Evolutionary conservation across 2,888 invertebrate genomes (phyloP), one percentile per base, ranked within the genome.

Genomic region (Hirudinaria manillensis): DNA sequence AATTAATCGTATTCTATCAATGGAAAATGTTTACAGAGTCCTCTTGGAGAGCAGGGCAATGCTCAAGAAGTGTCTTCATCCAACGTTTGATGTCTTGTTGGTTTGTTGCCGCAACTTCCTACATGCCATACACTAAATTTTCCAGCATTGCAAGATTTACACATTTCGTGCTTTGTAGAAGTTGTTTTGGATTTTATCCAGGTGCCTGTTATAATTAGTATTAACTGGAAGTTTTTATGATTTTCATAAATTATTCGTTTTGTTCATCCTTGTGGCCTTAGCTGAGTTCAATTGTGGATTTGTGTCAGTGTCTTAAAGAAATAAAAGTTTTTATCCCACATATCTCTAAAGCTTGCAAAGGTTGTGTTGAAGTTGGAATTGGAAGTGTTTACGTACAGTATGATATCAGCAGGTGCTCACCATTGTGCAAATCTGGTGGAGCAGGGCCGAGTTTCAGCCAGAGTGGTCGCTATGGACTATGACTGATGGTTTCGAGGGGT

Each of bases 191-290:
- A 29, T 27, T 16, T 29, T 29, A 27, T 61, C 24, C 61, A 61
- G 24, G 61, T 27, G 61, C 29, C 61, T 61, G 61, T 61, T 61
- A 27, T 29, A 27, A 61, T 4, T 61, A 61, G 61, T 61, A 61
- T 61, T 61, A 61, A 61, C 29, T 61, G 61, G 61, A 29, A 61
- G 61, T 27, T 61, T 61, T 61, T 61, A 27, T 27, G 29, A 61
- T 61, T 61, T 61, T 61, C 61, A 29, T 61, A 61, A 61, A 27
- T 61, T 61, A 45, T 29, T 27, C 29, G n/a, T 61, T 61, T 61
- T 29, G 61, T 61, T 61, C 61, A 61, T 61, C 61, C 61, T 45
- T 61, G 61, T 61, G 61, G 61, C 61, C 61, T 61, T 61, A 61
- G 24, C 61, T 61, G 61, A 61, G 61, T 61, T 61, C 24, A 27